These are phyloP conservation scores for Alectura lathami DNA, from an alignment of 2,113 vertebrate genomes.

Conservation along the genomic window DNA sequence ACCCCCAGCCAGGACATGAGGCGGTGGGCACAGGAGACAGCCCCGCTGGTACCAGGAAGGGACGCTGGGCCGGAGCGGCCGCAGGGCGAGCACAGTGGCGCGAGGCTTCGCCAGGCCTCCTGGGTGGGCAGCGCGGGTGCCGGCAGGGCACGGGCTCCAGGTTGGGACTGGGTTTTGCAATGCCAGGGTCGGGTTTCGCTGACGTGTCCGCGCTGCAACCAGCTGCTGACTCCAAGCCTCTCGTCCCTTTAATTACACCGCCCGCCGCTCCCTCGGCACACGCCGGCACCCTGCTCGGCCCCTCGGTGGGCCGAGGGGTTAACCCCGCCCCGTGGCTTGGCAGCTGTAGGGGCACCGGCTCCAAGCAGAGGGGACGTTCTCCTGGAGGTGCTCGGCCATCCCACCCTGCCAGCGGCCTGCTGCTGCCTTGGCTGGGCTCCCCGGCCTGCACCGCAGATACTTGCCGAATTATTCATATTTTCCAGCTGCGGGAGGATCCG, in stretches of 20 bases:
- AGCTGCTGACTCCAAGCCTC: constrained; percentile 43
- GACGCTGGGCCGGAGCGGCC: too few species aligned
- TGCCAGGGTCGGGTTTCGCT: constrained; percentile 76
- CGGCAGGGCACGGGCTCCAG: not conserved
- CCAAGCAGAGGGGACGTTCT: too few species aligned
- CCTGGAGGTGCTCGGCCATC: constrained; percentile 14
- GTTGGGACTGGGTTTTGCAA: constrained; percentile 60
- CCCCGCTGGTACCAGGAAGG: too few species aligned
- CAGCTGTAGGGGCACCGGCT: not conserved
- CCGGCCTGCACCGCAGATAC: constrained; percentile 54
- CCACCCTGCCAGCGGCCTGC: constrained; percentile 44
- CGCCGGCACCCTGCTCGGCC: not conserved
- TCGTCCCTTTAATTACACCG: constrained; percentile 61
- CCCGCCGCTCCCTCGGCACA: not conserved
- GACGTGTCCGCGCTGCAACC: constrained; percentile 71
- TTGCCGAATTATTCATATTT: constrained; percentile 71
- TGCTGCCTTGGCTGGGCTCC: constrained; percentile 60
- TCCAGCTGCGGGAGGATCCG: constrained; percentile 51
- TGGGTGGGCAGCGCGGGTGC: not conserved
- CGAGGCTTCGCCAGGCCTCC: accelerated
- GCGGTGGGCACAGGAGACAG: not conserved
- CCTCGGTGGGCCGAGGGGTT: not conserved
- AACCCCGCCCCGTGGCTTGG: not conserved
- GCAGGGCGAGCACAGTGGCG: not conserved
- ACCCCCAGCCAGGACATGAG: not conserved